Evolutionary conservation across 92 coral and sea anemone genomes (phyloP), one percentile per base, ranked within the genome.

Genomic region (Palythoa heliodiscus): DNA sequence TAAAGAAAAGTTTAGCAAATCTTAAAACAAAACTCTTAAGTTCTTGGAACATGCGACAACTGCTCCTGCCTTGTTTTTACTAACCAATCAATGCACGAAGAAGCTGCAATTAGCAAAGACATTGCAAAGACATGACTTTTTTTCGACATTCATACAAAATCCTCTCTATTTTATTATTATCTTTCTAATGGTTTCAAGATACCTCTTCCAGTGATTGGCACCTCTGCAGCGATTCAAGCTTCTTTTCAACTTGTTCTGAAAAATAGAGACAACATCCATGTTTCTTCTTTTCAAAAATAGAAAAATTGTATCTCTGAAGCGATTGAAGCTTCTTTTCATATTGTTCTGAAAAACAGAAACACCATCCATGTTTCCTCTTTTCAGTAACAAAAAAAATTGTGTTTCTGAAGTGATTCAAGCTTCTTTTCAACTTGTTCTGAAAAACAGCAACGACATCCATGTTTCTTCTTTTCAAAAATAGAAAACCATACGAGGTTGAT

Each of bases 191-290:
- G 47, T 64, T 1, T 19, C 2, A 70, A 70, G 50, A n/a, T 87
- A 97, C 99, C 95, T 97, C 99, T 89, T 97, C 99, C 2, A 97
- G 88, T 24, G 99, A 97, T 81, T 93, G 99, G 71, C 99, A 97
- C 66, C 99, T 87, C 82, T 97, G 98, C 14, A 97, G 89, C 12
- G 99, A 97, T 58, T 97, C 99, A 35, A 97, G 89, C 81, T 97
- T 97, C 88, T 97, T 97, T 78, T 95, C 94, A 50, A 97, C 99
- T 69, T 93, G 97, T 80, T 89, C 95, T 92, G 75, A 38, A 86
- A 86, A 7, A 63, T n/a, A 55, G 1, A 3, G 4, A 55, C 61
- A 55, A 7, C 61, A 55, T 16, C 13, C 3, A 9, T 16, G 19
- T 55, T 55, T 12, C 15, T 55, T 55, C 19, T 12, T 55, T 55